Conservation (phyloP, 2,797 vertebrate species). For the Mycteria americana region DNA sequence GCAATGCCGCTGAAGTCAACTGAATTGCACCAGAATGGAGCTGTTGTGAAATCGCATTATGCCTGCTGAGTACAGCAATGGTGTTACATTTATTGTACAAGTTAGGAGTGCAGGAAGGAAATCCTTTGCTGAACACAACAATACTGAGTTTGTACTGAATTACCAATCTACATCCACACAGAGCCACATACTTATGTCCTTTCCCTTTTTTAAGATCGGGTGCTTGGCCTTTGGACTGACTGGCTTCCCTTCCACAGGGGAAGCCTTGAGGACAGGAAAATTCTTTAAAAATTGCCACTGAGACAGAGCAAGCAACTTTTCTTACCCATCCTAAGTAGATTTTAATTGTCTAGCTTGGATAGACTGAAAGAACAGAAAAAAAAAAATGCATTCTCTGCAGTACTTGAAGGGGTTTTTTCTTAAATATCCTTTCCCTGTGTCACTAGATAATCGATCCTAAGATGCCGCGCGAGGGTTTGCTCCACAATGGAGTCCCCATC, state of each 20-base stretch:
- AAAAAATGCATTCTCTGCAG: background rate
- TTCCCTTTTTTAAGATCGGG: background rate
- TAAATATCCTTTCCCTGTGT: background rate
- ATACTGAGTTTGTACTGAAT: background rate
- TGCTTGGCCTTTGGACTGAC: background rate
- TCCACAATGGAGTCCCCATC: constrained; percentile 97
- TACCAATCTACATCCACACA: background rate
- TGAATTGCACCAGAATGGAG: background rate
- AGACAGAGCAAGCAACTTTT: background rate
- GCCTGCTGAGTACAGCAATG: background rate
- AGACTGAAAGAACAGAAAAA: background rate
- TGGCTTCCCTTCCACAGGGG: background rate
- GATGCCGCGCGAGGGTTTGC: constrained; percentile 93
- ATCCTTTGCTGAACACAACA: background rate
- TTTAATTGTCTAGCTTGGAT: background rate
- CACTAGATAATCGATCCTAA: constrained; percentile 94
- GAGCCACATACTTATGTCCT: background rate
- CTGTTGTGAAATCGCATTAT: background rate
- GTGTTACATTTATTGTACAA: background rate
- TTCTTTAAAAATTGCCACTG: background rate
- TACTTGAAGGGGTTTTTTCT: background rate
- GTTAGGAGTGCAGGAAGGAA: background rate
- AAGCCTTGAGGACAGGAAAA: background rate
- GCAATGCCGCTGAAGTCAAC: background rate
- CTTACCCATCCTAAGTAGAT: background rate